These are phyloP conservation scores for Urocolius indicus DNA, from an alignment of 2,113 vertebrate genomes.

Conservation along the genomic window DNA sequence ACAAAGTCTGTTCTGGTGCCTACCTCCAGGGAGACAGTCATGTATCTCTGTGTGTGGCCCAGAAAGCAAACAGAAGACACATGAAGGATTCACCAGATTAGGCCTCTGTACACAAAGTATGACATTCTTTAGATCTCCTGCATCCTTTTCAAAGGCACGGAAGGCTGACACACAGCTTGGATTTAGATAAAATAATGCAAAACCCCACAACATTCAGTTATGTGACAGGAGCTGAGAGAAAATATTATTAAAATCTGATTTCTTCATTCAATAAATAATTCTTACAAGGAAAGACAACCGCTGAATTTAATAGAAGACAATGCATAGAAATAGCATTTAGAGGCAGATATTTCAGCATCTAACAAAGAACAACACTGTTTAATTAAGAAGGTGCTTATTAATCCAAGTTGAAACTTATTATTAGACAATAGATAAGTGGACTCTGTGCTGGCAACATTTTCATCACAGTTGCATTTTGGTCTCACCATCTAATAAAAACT, in stretches of 20 bases:
- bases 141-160: background rate
- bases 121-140: background rate
- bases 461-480: background rate
- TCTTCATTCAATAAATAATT: background rate
- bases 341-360: background rate
- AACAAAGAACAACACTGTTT: background rate
- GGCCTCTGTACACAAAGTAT: background rate
- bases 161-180: background rate
- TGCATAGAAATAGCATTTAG: background rate
- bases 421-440: background rate
- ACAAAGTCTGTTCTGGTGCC: background rate
- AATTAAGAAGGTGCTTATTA: conserved; percentile 21
- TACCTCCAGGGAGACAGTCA: background rate
- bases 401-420: background rate
- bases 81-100: background rate
- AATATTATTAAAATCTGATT: background rate
- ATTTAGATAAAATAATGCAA: background rate
- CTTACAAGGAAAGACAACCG: background rate
- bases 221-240: background rate
- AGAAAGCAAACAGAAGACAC: background rate
- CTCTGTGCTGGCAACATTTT: background rate
- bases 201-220: background rate
- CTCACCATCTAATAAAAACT: background rate
- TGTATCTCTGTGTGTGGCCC: background rate
- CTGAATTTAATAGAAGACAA: background rate